Evolutionary conservation across 2,113 vertebrate species (phyloP).

Genomic region (Colaptes auratus): DNA sequence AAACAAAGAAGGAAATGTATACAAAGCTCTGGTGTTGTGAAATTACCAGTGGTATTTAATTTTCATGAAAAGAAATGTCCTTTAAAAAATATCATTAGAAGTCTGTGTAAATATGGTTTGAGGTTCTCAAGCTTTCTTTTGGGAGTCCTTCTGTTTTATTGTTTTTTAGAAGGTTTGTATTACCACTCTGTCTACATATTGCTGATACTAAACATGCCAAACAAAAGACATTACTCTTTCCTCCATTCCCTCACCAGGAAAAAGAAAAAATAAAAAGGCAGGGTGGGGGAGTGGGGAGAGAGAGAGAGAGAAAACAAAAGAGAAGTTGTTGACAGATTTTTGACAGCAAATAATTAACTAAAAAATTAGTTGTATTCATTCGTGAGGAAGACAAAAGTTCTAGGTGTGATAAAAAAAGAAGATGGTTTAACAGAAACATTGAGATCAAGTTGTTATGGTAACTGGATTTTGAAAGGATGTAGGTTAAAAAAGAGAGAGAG

Average conservation of each 20-base stretch:
- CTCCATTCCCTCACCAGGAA: neutral
- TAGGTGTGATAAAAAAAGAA: constrained; percentile 50
- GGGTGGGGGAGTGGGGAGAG: too few relatives aligned
- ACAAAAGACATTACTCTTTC: constrained; percentile 9
- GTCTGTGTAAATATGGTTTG: constrained; percentile 8
- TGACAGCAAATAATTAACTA: constrained; percentile 48
- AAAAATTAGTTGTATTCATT: neutral
- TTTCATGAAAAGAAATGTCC: constrained; percentile 53
- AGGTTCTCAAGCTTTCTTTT: constrained; percentile 57
- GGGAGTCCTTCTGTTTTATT: constrained; percentile 57
- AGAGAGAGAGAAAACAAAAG: neutral
- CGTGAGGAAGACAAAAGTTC: constrained; percentile 25
- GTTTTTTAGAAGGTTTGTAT: constrained; percentile 48
- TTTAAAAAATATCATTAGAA: constrained; percentile 66
- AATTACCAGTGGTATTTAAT: constrained; percentile 67
- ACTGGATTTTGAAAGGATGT: constrained; percentile 57
- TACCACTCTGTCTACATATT: constrained; percentile 25
- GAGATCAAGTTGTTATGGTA: constrained; percentile 72
- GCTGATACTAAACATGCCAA: constrained; percentile 37
- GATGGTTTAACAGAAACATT: constrained; percentile 51
- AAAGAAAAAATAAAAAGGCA: neutral
- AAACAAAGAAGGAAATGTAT: constrained; percentile 34
- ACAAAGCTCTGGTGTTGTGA: constrained; percentile 35
- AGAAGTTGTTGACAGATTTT: neutral
- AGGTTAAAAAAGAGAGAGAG: neutral